A percentile compares a stretch with the other conserved stretches of the same genome.
phyloP scores from a whole-genome alignment of 2,113 vertebrate species.

The Mormyrus lacerda region DNA sequence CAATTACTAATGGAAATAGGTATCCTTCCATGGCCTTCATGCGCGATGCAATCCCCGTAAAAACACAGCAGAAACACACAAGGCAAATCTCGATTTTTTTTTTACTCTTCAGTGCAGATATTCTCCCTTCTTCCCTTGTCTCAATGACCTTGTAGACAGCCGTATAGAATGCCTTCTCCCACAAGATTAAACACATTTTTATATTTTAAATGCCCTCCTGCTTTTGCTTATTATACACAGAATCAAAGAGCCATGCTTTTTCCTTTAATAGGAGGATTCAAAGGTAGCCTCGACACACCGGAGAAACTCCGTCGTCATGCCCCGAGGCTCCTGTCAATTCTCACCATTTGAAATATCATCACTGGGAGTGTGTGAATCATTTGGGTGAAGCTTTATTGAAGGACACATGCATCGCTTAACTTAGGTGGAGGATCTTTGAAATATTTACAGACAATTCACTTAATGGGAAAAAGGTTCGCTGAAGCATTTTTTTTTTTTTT shows the following conservation, averaged over 20 bases:
- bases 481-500: neutral
- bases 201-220: neutral
- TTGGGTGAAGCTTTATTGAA: neutral
- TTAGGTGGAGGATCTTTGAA: neutral
- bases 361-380: neutral
- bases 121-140: neutral
- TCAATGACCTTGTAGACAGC: neutral
- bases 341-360: neutral
- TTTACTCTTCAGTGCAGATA: neutral
- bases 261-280: neutral
- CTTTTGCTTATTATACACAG: neutral
- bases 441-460: neutral
- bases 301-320: too few relatives aligned
- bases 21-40: neutral
- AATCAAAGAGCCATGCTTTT: neutral
- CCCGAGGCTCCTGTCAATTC: neutral
- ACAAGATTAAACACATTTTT: neutral
- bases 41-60: neutral
- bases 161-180: neutral
- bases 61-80: neutral
- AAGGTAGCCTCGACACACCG: neutral
- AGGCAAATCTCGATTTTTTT: neutral
- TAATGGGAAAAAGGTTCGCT: too few relatives aligned
- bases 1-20: conserved; percentile 18
- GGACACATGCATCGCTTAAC: neutral